Percentiles rank a stretch among this genome's conserved stretches.
Conservation (phyloP, 2,797 vertebrate genomes). For the Xerus rutilus region DNA sequence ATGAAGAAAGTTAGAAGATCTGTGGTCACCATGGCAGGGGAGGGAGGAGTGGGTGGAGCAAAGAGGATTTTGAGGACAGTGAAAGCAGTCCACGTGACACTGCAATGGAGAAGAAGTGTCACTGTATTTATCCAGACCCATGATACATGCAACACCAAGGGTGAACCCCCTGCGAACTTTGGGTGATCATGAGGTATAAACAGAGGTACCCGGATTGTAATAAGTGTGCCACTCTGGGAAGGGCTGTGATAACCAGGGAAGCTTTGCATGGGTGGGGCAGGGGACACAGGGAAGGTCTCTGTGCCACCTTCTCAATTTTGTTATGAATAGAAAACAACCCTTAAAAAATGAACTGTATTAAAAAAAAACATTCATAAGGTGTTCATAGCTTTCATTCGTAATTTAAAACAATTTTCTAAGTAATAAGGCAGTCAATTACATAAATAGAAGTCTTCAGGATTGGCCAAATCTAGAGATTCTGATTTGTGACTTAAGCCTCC, state of each 20-base stretch:
- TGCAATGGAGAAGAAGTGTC: too few relatives aligned
- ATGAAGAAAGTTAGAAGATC: neutral
- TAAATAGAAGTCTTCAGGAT: neutral
- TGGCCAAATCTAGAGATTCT: neutral
- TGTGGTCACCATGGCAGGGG: neutral
- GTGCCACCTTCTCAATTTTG: neutral
- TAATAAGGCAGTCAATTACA: neutral
- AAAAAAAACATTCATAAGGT: neutral
- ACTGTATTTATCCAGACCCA: neutral
- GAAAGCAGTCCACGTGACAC: neutral
- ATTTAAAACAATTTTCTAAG: neutral
- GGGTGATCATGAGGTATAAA: neutral
- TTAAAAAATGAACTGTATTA: neutral
- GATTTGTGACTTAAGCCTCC: neutral
- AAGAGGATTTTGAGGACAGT: neutral
- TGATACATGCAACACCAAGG: neutral
- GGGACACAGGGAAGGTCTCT: neutral
- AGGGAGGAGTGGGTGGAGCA: neutral
- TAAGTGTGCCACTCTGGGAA: too few relatives aligned
- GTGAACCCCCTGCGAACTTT: neutral
- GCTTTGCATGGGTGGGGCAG: rapidly evolving
- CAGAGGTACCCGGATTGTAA: too few relatives aligned
- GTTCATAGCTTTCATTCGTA: neutral
- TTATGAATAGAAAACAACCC: neutral
- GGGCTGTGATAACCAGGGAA: neutral